Evolutionary conservation across 2,888 invertebrate genomes (phyloP).

Genomic region (Xestia ashworthii): DNA sequence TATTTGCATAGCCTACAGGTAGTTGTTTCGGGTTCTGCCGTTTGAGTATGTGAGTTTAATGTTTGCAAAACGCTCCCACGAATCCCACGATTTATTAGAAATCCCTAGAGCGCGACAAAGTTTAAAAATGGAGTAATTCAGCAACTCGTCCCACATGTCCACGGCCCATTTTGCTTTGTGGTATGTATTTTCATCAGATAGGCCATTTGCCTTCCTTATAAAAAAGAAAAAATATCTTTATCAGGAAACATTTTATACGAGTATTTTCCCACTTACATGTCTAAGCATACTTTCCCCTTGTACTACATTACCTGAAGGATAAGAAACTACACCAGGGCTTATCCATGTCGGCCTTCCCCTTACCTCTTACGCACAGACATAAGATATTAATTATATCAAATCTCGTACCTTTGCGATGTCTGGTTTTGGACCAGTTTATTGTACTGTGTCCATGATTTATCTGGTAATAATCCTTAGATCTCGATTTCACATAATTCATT

Average conservation of each 20-base stretch:
- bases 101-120: too few relatives aligned
- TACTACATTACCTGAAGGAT: neutral
- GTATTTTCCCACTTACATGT: neutral
- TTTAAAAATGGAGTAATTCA: too few relatives aligned
- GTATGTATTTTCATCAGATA: neutral
- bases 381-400: neutral
- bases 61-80: too few relatives aligned
- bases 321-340: neutral
- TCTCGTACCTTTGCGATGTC: neutral
- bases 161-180: too few relatives aligned
- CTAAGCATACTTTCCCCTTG: neutral
- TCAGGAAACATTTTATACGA: neutral
- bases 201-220: neutral
- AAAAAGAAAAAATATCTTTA: neutral
- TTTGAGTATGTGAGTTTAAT: too few relatives aligned
- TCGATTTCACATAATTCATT: neutral
- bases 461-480: neutral
- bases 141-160: too few relatives aligned
- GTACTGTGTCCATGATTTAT: constrained; percentile 29
- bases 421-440: neutral
- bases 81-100: too few relatives aligned
- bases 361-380: constrained; percentile 15
- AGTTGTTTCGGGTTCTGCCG: too few relatives aligned
- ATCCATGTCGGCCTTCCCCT: constrained; percentile 4
- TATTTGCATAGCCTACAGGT: too few relatives aligned